Evolutionary conservation across 2,113 vertebrate genomes (phyloP).

Genomic region (Felis chaus): DNA sequence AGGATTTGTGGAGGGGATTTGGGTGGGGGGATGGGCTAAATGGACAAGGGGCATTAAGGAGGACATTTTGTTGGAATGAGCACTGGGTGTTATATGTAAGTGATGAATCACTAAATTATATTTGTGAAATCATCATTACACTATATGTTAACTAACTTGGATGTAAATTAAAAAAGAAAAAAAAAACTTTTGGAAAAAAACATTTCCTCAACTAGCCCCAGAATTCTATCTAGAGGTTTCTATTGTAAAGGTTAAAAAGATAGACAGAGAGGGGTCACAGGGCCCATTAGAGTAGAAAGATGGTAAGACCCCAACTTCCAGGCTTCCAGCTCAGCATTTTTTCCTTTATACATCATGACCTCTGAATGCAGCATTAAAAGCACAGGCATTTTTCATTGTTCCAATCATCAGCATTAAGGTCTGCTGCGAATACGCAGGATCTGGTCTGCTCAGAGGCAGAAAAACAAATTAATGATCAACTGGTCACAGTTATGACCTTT

Average conservation of each 20-base stretch:
- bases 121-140: no score
- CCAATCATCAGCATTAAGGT: not conserved
- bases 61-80: no score
- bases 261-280: rapidly evolving
- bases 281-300: not conserved
- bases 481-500: not conserved
- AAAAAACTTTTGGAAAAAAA: not conserved
- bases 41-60: no score
- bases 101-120: no score
- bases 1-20: no score
- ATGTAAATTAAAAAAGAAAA: not conserved
- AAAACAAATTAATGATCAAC: constrained; percentile 23
- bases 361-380: not conserved
- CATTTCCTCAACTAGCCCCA: not conserved
- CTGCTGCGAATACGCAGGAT: not conserved
- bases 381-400: not conserved
- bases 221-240: not conserved
- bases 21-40: no score
- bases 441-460: not conserved
- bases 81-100: no score
- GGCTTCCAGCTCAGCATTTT: not conserved
- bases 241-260: not conserved
- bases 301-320: not conserved
- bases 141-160: no score
- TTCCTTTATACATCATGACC: not conserved